Evolutionary conservation across 2,888 invertebrate species (phyloP).

Genomic region (Leptarthrus brevirostris): DNA sequence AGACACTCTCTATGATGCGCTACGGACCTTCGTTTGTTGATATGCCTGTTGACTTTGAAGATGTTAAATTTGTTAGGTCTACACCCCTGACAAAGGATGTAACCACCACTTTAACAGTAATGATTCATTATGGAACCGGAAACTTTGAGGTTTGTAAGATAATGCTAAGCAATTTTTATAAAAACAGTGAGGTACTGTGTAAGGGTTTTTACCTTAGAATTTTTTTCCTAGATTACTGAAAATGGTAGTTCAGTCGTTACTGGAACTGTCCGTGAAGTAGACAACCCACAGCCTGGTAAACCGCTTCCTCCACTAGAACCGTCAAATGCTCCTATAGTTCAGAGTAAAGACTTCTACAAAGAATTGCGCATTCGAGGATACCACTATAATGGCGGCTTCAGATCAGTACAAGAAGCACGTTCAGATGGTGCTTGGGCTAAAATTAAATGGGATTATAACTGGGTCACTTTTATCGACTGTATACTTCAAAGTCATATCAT

Average conservation of each 20-base stretch:
- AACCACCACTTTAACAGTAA: constrained; percentile 69
- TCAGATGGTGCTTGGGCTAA: constrained; percentile 63
- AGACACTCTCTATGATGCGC: constrained; percentile 78
- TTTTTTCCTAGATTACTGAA: constrained; percentile 72
- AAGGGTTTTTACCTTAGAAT: constrained; percentile 54
- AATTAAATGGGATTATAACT: constrained; percentile 80
- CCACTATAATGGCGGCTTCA: constrained; percentile 68
- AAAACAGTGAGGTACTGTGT: too few relatives aligned
- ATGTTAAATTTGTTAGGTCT: constrained; percentile 85
- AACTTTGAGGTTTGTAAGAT: constrained; percentile 69
- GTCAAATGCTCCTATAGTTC: constrained; percentile 63
- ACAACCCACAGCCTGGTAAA: constrained; percentile 56
- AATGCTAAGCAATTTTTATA: not conserved
- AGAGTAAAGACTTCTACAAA: constrained; percentile 76
- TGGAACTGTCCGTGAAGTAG: constrained; percentile 72
- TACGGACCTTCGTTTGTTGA: constrained; percentile 74
- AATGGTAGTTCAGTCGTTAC: constrained; percentile 77
- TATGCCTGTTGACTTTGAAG: constrained; percentile 84
- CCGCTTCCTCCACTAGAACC: constrained; percentile 56
- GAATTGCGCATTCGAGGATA: constrained; percentile 79
- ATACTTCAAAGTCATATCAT: constrained; percentile 86
- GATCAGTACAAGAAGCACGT: constrained; percentile 61
- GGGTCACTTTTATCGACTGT: constrained; percentile 90
- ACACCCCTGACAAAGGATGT: constrained; percentile 80
- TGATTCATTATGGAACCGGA: constrained; percentile 73